phyloP scores from a whole-genome alignment of 1,140 invertebrate species.

The Manduca sexta region DNA sequence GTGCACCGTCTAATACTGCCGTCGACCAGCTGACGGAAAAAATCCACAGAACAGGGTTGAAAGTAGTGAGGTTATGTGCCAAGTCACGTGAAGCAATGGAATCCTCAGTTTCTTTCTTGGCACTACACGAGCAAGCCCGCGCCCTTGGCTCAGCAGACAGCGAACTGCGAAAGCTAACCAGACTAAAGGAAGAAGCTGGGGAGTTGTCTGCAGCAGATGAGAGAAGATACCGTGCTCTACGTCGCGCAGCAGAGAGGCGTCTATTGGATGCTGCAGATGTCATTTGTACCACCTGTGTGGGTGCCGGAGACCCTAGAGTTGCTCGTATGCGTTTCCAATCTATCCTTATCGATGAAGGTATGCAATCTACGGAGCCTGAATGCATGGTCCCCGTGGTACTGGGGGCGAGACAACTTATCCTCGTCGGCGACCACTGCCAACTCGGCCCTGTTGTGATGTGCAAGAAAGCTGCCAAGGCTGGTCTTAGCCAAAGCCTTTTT shows the following conservation, averaged over 20 bases:
- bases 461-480: slow-evolving; percentile 98
- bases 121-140: slow-evolving; percentile 97
- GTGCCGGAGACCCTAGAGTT: slow-evolving; percentile 95
- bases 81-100: slow-evolving; percentile 99
- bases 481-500: slow-evolving; percentile 97
- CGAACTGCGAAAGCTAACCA: slow-evolving; percentile 96
- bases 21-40: slow-evolving; percentile 99
- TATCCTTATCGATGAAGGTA: slow-evolving; percentile 98
- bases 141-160: slow-evolving; percentile 90
- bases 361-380: slow-evolving; percentile 98
- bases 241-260: slow-evolving; percentile 93
- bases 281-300: slow-evolving; percentile 99
- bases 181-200: slow-evolving; percentile 97
- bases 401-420: slow-evolving; percentile 95
- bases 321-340: slow-evolving; percentile 95
- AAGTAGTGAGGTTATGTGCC: slow-evolving; percentile 97
- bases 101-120: slow-evolving; percentile 97
- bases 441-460: slow-evolving; percentile 99
- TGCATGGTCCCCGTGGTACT: slow-evolving; percentile 99
- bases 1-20: slow-evolving; percentile 99
- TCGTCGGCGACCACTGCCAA: slow-evolving; percentile 99
- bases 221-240: slow-evolving; percentile 93
- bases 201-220: slow-evolving; percentile 96
- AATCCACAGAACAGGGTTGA: slow-evolving; percentile 97
- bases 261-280: slow-evolving; percentile 97